These are phyloP conservation scores for Agrypnia vestita DNA, from an alignment of 1,140 invertebrate genomes.

Conservation along the genomic window DNA sequence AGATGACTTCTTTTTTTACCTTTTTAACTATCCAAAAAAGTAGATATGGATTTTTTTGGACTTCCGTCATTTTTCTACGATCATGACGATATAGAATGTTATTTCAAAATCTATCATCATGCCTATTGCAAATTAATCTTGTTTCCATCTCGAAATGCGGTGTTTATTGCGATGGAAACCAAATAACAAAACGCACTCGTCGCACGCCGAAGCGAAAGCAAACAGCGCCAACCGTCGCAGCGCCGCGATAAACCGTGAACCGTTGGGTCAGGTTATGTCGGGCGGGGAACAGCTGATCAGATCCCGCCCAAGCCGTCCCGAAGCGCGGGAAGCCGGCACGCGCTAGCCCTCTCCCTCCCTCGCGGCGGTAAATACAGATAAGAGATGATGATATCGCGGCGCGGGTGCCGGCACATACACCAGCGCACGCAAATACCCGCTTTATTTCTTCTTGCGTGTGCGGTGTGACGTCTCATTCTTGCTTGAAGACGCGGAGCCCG, in stretches of 20 bases:
- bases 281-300: constrained; percentile 33
- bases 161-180: no score
- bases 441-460: neutral
- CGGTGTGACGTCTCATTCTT: neutral
- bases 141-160: no score
- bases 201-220: neutral
- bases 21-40: no score
- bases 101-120: no score
- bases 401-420: neutral
- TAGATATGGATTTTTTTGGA: no score
- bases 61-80: no score
- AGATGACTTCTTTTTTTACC: no score
- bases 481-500: no score
- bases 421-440: neutral
- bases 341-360: constrained; percentile 13
- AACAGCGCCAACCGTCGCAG: neutral
- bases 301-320: constrained; percentile 39
- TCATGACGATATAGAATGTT: no score
- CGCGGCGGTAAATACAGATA: neutral
- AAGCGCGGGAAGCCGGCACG: neutral
- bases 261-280: constrained; percentile 28
- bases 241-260: constrained; percentile 28
- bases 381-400: neutral
- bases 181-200: no score
- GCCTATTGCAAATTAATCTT: no score